Evolutionary conservation across 2,113 vertebrate genomes (phyloP).

Genomic region (Oreotrochilus melanogaster): DNA sequence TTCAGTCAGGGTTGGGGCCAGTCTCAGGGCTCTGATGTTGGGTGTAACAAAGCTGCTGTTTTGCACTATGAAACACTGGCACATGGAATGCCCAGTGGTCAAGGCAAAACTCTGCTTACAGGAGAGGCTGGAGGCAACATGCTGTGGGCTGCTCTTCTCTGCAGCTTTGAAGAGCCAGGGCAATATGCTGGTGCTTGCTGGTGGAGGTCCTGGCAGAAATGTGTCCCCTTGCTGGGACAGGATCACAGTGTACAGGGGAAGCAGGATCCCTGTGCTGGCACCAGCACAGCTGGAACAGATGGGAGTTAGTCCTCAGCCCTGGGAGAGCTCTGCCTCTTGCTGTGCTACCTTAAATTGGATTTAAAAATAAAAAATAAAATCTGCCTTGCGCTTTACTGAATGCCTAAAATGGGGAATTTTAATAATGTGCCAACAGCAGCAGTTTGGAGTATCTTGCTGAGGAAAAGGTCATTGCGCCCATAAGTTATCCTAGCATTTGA

Average conservation of each 20-base stretch:
- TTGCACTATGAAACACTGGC: not conserved
- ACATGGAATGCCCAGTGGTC: not conserved
- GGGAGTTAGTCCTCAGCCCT: not conserved
- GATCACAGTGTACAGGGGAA: not conserved
- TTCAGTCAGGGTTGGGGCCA: not conserved
- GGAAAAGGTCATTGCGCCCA: slow-evolving; percentile 74
- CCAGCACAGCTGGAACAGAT: not conserved
- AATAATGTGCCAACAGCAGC: slow-evolving; percentile 73
- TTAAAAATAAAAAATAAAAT: slow-evolving; percentile 2
- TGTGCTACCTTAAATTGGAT: slow-evolving; percentile 50
- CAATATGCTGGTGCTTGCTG: not conserved
- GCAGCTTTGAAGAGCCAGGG: not conserved
- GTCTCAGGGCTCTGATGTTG: accelerated
- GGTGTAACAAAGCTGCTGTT: not conserved
- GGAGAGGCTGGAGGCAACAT: accelerated
- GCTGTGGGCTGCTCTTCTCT: not conserved
- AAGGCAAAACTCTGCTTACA: not conserved
- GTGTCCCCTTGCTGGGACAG: not conserved
- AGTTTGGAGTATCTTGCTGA: slow-evolving; percentile 67
- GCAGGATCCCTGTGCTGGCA: not conserved
- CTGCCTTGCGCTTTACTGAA: not conserved
- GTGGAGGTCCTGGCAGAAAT: not conserved
- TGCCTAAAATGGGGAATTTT: slow-evolving; percentile 58
- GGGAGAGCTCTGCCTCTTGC: not conserved
- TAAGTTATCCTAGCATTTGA: slow-evolving; percentile 77